Conservation (phyloP, 92 coral and sea anemone genomes). For the Phenganax stokvisi region DNA sequence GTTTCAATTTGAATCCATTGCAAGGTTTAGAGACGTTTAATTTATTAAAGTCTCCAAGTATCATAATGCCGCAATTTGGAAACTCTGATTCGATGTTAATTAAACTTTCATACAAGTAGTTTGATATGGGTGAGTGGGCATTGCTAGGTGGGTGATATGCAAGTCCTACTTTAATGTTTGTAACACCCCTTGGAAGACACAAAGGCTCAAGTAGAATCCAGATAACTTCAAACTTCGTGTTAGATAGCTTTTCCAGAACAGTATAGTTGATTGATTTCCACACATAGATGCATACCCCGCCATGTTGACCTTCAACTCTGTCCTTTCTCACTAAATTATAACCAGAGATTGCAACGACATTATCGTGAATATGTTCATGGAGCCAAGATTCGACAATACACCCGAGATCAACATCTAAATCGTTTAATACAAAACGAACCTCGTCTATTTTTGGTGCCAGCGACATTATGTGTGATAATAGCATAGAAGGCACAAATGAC, state of each 20-base stretch:
- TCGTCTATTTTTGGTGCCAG: constrained; percentile 59
- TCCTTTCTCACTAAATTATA: constrained; percentile 58
- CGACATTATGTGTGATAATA: constrained; percentile 52
- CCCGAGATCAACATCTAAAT: constrained; percentile 51
- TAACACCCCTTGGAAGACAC: constrained; percentile 54
- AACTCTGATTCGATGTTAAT: constrained; percentile 29
- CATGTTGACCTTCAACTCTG: constrained; percentile 47
- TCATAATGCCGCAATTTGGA: constrained; percentile 31
- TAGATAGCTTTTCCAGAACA: constrained; percentile 36
- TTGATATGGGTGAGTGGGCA: neutral
- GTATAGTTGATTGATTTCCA: constrained; percentile 21
- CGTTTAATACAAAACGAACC: constrained; percentile 41
- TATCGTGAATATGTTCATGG: constrained; percentile 47
- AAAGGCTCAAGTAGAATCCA: constrained; percentile 50
- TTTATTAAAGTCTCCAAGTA: constrained; percentile 47
- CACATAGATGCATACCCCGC: constrained; percentile 56
- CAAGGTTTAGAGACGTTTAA: constrained; percentile 17
- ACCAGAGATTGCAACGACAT: constrained; percentile 44
- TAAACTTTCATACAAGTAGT: constrained; percentile 31
- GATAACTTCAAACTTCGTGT: constrained; percentile 49
- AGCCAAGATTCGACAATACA: constrained; percentile 58
- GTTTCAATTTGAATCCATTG: neutral
- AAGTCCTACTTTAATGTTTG: constrained; percentile 16
- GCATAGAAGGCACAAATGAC: neutral
- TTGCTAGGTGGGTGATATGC: constrained; percentile 47